phyloP scores from a whole-genome alignment of 2,113 vertebrate genomes.

The Myiozetetes cayanensis region DNA sequence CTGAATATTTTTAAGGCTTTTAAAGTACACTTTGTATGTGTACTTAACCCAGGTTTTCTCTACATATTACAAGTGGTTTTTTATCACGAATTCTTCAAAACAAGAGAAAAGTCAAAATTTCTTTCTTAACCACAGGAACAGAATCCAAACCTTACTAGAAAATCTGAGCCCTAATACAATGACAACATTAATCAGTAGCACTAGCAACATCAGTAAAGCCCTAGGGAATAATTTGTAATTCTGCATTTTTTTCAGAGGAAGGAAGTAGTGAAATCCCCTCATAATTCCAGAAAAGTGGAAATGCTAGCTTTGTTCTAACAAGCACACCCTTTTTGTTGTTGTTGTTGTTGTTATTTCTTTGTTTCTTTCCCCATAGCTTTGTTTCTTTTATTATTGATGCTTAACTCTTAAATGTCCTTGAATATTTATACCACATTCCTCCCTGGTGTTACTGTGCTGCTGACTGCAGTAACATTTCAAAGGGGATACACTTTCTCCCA shows the following conservation, averaged over 20 bases:
- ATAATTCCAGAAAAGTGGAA: neutral
- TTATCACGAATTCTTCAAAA: neutral
- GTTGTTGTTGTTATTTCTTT: neutral
- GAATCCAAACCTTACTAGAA: neutral
- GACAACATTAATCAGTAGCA: neutral
- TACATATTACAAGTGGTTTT: neutral
- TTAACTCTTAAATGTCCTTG: neutral
- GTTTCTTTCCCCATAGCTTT: neutral
- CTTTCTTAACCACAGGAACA: neutral
- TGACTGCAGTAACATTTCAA: neutral
- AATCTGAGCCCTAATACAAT: neutral
- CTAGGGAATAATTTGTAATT: neutral
- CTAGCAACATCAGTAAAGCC: neutral
- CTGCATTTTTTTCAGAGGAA: neutral
- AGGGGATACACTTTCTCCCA: neutral
- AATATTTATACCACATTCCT: neutral
- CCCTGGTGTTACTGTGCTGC: neutral
- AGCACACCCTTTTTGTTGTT: neutral
- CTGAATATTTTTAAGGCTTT: neutral
- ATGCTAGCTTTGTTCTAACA: neutral
- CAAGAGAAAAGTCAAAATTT: neutral
- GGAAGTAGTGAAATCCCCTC: neutral
- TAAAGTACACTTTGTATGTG: neutral
- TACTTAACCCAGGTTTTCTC: neutral
- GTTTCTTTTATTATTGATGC: neutral